Base-by-base conservation (phyloP, 1,140 invertebrate genomes). In the Caenorhabditis elegans region DNA sequence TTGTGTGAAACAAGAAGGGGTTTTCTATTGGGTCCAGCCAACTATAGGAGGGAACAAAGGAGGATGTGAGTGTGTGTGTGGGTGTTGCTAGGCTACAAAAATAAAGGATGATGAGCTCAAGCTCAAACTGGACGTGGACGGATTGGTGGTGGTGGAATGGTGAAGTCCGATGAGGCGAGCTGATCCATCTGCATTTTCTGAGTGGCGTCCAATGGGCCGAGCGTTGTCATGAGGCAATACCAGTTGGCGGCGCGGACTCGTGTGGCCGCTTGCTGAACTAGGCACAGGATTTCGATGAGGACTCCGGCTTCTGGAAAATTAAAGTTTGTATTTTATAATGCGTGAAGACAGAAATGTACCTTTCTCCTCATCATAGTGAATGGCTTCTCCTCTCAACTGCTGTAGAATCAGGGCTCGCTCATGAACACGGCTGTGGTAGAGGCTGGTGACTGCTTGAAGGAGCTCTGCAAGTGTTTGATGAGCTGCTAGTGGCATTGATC, bases 121-220 rank as follows among this genome's bases (percentile, higher is more conserved):
- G 1, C 11, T 19, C 26, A 43, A 19, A 83, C 55, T 2, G 87
- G 86, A 10, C 88, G 76, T 11, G 84, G 55, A 78, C 86, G 88
- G 31, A 89, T 90, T 55, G 89, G 88, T 48, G 88, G 88, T 10
- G 88, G 88, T 26, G 86, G 86, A 43, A 86, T 47, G 28, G 89
- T 83, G 76, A 78, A 89, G 65, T 89, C 82, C 26, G 78, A 36
- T 11, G 48, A 47, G 28, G 85, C 79, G 39, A 89, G 84, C 19
- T 79, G 65, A 49, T 86, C 70, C 43, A 89, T 47, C 46, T 86
- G 80, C 47, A 24, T 55, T 43, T 79, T 51, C 79, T 89, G 88
- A 13, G 31, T 65, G 15, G 82, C 46, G 22, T 85, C 60, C 60
- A 87, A 85, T 26, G 76, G 36, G 26, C 87, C 86, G 26, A 89